Evolutionary conservation across 2,888 invertebrate species (phyloP).

Genomic region (Dione vanillae): DNA sequence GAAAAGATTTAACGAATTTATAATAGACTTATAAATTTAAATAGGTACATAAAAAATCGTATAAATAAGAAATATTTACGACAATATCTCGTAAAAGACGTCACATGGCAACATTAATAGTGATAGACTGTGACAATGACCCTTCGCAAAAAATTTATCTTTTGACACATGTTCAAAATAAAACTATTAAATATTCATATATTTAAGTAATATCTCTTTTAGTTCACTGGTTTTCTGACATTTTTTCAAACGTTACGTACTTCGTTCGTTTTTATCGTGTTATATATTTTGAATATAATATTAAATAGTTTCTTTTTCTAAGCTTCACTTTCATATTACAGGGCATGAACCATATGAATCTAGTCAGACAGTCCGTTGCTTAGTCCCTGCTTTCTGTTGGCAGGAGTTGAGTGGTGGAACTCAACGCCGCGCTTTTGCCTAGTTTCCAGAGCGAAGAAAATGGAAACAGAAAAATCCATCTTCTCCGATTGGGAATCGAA

Average conservation of each 20-base stretch:
- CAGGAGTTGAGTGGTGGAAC: too few species aligned
- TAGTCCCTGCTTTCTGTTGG: too few species aligned
- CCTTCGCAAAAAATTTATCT: conserved; percentile 23
- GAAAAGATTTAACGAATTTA: conserved; percentile 22
- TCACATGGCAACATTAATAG: conserved; percentile 32
- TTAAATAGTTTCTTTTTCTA: too few species aligned
- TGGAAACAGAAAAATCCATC: too few species aligned
- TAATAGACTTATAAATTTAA: conserved; percentile 26
- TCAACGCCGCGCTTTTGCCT: too few species aligned
- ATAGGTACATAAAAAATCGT: conserved; percentile 15
- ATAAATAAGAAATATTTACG: conserved; percentile 23
- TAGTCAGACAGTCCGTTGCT: too few species aligned
- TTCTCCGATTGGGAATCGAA: too few species aligned
- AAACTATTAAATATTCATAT: conserved; percentile 19
- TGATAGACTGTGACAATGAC: conserved; percentile 34
- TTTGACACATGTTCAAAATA: conserved; percentile 21
- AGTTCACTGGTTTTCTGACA: background rate
- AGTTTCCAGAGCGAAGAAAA: too few species aligned
- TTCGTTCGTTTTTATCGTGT: background rate
- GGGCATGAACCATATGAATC: too few species aligned
- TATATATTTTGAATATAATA: too few species aligned
- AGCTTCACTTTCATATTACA: too few species aligned
- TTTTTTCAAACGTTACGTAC: too few species aligned
- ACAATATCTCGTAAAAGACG: conserved; percentile 27
- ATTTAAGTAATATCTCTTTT: background rate